Evolutionary conservation across 1,140 invertebrate species (phyloP).

Genomic region (Pseudomyrmex flavicornis): DNA sequence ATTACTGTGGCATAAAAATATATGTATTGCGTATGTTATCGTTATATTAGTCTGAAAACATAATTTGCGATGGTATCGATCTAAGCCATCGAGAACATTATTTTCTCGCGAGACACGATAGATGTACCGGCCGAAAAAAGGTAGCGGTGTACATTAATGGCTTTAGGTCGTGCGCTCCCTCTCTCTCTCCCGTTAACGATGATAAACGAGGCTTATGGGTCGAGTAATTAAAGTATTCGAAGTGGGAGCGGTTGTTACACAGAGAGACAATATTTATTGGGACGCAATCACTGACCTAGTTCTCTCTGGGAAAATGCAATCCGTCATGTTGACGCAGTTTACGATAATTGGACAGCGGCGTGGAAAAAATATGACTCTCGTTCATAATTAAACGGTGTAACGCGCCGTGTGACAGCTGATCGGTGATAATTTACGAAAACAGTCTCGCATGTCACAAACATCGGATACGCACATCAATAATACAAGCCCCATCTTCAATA

Average conservation of each 20-base stretch:
- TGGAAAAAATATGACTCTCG: constrained; percentile 61
- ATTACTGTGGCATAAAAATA: constrained; percentile 4
- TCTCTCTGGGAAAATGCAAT: constrained; percentile 55
- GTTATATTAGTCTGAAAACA: constrained; percentile 22
- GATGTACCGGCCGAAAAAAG: constrained; percentile 41
- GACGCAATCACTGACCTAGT: constrained; percentile 37
- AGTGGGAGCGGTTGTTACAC: constrained; percentile 54
- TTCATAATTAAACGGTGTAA: constrained; percentile 65
- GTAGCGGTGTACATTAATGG: constrained; percentile 59
- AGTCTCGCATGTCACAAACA: background rate
- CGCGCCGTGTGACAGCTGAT: constrained; percentile 18
- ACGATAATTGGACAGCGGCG: constrained; percentile 62
- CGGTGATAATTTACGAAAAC: constrained; percentile 42
- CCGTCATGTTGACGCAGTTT: constrained; percentile 63
- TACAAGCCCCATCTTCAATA: background rate
- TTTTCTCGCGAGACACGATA: constrained; percentile 62
- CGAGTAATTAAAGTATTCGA: constrained; percentile 75
- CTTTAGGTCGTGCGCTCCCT: constrained; percentile 53
- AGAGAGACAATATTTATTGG: constrained; percentile 67
- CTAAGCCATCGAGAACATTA: constrained; percentile 64
- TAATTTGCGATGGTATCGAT: constrained; percentile 64
- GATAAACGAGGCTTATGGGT: constrained; percentile 73
- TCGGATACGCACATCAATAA: constrained; percentile 11
- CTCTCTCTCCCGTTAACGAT: constrained; percentile 61
- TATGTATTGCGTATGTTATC: constrained; percentile 5